Conservation (phyloP, 2,888 invertebrate genomes). For the Hydriomena furcata region DNA sequence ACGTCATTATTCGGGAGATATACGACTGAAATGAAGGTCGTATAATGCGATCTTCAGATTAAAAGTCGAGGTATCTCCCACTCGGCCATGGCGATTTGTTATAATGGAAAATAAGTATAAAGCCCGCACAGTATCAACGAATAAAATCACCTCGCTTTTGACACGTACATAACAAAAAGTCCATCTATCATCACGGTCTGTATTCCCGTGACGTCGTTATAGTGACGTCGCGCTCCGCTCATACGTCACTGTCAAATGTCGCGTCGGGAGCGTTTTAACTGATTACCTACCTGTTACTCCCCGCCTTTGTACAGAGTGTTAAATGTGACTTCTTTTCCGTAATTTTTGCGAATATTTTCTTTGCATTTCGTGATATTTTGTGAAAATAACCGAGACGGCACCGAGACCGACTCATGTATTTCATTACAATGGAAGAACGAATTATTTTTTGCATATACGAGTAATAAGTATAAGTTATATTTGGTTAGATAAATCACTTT, state of each 20-base stretch:
- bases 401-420: too few species aligned
- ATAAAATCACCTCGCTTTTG: slow-evolving; percentile 27
- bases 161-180: slow-evolving; percentile 29
- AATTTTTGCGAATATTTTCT: slow-evolving; percentile 1
- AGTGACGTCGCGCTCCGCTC: slow-evolving; percentile 33
- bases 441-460: too few species aligned
- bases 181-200: slow-evolving; percentile 34
- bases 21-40: too few species aligned
- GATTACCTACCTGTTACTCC: slow-evolving; percentile 38
- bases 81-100: background rate
- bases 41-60: too few species aligned
- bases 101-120: slow-evolving; percentile 1
- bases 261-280: slow-evolving; percentile 26
- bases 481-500: too few species aligned
- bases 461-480: too few species aligned
- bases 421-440: too few species aligned
- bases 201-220: slow-evolving; percentile 36
- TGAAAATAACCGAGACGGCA: too few species aligned
- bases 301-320: slow-evolving; percentile 6
- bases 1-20: too few species aligned
- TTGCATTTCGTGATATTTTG: too few species aligned
- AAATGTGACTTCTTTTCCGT: slow-evolving; percentile 9
- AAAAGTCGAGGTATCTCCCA: too few species aligned
- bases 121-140: slow-evolving; percentile 15
- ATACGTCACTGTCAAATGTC: slow-evolving; percentile 29